These are phyloP conservation scores for Pluvianellus socialis DNA, from an alignment of 2,113 vertebrate genomes.

Conservation along the genomic window DNA sequence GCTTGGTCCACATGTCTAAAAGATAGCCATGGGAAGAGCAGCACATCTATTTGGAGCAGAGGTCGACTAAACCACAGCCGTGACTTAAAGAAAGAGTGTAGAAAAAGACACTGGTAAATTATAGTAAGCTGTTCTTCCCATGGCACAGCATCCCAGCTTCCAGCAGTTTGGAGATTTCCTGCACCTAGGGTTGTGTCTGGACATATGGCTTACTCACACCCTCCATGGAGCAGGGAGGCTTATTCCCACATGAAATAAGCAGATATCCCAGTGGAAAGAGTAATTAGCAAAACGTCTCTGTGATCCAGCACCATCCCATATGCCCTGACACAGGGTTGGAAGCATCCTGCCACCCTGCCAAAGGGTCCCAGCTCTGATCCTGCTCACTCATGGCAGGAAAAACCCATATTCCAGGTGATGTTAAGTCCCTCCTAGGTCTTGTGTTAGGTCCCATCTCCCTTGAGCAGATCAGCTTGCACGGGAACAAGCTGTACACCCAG, in stretches of 20 bases:
- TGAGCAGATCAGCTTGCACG: background rate
- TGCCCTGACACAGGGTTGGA: accelerated
- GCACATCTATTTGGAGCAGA: background rate
- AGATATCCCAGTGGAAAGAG: background rate
- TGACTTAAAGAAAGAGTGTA: background rate
- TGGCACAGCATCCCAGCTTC: background rate
- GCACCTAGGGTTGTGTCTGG: background rate
- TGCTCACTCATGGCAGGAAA: background rate
- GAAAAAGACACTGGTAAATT: background rate
- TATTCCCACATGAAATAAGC: background rate
- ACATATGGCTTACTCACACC: background rate
- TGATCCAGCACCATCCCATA: background rate
- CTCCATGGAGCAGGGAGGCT: background rate
- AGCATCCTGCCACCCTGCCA: background rate
- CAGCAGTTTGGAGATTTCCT: background rate
- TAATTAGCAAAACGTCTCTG: background rate
- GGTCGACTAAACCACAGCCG: background rate
- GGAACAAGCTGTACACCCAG: background rate
- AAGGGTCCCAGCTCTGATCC: background rate
- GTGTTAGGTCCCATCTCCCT: background rate
- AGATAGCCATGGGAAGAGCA: background rate
- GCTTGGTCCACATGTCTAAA: background rate
- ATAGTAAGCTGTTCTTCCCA: background rate
- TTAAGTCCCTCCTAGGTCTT: background rate
- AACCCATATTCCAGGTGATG: background rate